Evolutionary conservation across 2,888 invertebrate species (phyloP).

Genomic region (Antheraea yamamai): DNA sequence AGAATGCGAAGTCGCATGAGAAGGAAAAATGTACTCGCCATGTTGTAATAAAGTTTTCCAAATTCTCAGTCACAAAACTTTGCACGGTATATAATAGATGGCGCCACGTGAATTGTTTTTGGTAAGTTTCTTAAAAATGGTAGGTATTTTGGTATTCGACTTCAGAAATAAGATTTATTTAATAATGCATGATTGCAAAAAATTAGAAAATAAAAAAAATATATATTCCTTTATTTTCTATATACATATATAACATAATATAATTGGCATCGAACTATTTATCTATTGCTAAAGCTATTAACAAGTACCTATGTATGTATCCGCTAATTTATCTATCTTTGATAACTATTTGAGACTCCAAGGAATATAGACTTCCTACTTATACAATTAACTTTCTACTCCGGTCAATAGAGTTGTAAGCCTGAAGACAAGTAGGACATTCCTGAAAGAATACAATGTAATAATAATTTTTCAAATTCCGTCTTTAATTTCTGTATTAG

Average conservation of each 20-base stretch:
- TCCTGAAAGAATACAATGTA: no score
- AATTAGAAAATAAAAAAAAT: no score
- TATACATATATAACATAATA: background rate
- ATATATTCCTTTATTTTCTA: background rate
- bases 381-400: background rate
- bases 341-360: background rate
- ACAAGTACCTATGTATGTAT: background rate
- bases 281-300: background rate
- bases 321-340: background rate
- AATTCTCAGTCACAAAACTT: conserved; percentile 56
- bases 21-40: conserved; percentile 56
- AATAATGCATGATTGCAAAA: background rate
- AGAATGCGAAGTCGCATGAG: conserved; percentile 49
- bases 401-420: background rate
- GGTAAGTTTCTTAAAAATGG: conserved; percentile 20
- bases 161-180: background rate
- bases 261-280: background rate
- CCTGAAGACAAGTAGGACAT: no score
- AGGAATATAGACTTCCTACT: background rate
- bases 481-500: no score
- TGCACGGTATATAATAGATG: conserved; percentile 62
- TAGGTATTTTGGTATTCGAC: background rate
- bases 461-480: no score
- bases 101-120: conserved; percentile 55
- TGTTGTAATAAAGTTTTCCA: conserved; percentile 63